Percentiles rank a stretch among this genome's conserved stretches.
Conservation (phyloP, 2,113 vertebrate species). For the Brachypodius melanocephalos region DNA sequence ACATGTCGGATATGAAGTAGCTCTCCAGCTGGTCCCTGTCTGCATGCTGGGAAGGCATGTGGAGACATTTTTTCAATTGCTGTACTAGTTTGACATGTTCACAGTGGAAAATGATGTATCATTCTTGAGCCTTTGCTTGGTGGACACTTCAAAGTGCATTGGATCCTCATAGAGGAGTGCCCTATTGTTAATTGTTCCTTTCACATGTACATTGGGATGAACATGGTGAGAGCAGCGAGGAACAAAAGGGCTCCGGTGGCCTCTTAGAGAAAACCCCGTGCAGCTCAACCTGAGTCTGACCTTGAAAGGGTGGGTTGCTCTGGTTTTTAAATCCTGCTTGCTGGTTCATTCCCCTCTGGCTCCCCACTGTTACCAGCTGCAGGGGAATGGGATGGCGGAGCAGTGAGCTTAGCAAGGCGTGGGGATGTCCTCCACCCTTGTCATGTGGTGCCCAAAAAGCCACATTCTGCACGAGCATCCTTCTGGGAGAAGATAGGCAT, state of each 20-base stretch:
- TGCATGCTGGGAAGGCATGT: slow-evolving; percentile 74
- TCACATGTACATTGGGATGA: slow-evolving; percentile 84
- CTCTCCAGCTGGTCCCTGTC: slow-evolving; percentile 71
- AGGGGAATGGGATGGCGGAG: neutral
- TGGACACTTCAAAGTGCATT: slow-evolving; percentile 83
- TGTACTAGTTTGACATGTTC: slow-evolving; percentile 66
- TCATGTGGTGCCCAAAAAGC: neutral
- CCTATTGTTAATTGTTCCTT: slow-evolving; percentile 89
- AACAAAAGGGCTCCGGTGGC: slow-evolving; percentile 79
- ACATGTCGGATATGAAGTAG: slow-evolving; percentile 67
- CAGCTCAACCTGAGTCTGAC: slow-evolving; percentile 75
- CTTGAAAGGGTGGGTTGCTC: slow-evolving; percentile 64
- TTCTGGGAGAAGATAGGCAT: neutral
- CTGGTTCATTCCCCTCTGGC: neutral
- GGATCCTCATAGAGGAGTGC: slow-evolving; percentile 73
- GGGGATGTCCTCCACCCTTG: neutral
- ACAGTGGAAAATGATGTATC: slow-evolving; percentile 79
- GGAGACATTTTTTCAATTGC: slow-evolving; percentile 72
- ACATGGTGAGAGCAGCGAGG: slow-evolving; percentile 76
- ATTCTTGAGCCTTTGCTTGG: slow-evolving; percentile 73
- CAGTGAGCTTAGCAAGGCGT: rapidly evolving
- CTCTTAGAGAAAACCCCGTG: slow-evolving; percentile 68
- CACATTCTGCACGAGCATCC: rapidly evolving
- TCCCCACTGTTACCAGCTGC: slow-evolving; percentile 37
- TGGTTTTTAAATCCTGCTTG: slow-evolving; percentile 44